Evolutionary conservation across 1,140 invertebrate species (phyloP), one percentile per base, ranked within the genome.

Genomic region (Calliphora vicina): DNA sequence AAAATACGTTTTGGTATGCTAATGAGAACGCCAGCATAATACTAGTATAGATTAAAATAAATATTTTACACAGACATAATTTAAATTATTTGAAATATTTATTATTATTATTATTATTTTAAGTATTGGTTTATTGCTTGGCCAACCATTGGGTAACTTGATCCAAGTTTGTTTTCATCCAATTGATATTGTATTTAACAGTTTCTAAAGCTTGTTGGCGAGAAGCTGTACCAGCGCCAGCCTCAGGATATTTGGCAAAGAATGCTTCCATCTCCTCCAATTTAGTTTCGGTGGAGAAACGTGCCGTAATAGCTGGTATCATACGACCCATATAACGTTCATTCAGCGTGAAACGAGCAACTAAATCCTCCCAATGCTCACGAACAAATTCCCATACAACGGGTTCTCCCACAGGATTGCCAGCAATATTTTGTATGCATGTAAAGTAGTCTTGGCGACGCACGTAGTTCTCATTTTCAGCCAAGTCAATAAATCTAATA

Each of bases 311-410:
- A 0, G 87, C 88, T 0, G 94, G 94, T 61, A 98, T 94, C 25
- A 97, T 86, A 29, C 92, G 90, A 1, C 96, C 97, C 6, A 98
- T 91, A 82, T 95, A 93, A 5, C 97, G 93, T 87, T 97, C 94
- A 88, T 96, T 97, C 0, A 97, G 90, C 0, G 94, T 94, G 87
- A 97, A 98, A 73, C 96, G 93, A 2, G 94, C 91, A 0, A 96
- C 93, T 1, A 97, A 89, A 73, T 93, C 87, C 3, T 92, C 89
- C 95, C 96, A 97, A 35, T 96, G 93, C 35, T 93, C 91, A 2
- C 96, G 93, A 2, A 97, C 93, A 91, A 95, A 97, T 85, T 96
- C 93, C 97, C 97, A 98, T 0, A 96, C 94, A 0, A 97, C 86
- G 0, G 92, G 87, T 0, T 93, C 93, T 20, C 96, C 97, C 2